Evolutionary conservation across 64 coral and sea anemone species (phyloP).

Genomic region (Trachythela sp.): DNA sequence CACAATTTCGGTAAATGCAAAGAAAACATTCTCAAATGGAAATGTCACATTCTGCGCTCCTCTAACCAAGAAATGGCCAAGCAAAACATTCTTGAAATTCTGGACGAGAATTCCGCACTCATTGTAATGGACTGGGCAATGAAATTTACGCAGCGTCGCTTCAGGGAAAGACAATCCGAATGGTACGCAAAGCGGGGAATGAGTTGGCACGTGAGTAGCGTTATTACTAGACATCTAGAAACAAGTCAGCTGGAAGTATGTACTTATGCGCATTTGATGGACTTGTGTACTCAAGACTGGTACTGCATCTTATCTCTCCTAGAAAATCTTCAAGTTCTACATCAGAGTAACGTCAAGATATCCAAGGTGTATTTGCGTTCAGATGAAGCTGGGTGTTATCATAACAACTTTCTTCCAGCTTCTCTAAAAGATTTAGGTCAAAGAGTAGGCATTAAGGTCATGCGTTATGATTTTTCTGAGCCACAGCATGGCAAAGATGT

Average conservation of each 20-base stretch:
- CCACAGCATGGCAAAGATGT: conserved; percentile 19
- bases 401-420: background rate
- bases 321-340: conserved; percentile 25
- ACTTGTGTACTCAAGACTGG: conserved; percentile 40
- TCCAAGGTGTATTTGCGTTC: background rate
- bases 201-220: conserved; percentile 28
- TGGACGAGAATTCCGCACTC: background rate
- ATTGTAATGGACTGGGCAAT: conserved; percentile 36
- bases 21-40: conserved; percentile 29
- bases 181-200: conserved; percentile 32
- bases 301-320: conserved; percentile 24
- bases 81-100: background rate
- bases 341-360: conserved; percentile 20
- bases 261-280: conserved; percentile 8
- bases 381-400: conserved; percentile 31
- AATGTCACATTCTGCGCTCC: conserved; percentile 33
- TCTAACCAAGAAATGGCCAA: conserved; percentile 22
- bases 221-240: background rate
- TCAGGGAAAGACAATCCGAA: conserved; percentile 29
- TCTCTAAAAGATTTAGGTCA: background rate
- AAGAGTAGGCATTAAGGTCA: background rate
- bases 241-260: conserved; percentile 15
- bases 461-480: conserved; percentile 28
- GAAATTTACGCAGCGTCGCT: conserved; percentile 23
- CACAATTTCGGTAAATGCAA: conserved; percentile 20